Evolutionary conservation across 2,113 vertebrate species (phyloP), one percentile per base, ranked within the genome.

Genomic region (Cettia cetti): DNA sequence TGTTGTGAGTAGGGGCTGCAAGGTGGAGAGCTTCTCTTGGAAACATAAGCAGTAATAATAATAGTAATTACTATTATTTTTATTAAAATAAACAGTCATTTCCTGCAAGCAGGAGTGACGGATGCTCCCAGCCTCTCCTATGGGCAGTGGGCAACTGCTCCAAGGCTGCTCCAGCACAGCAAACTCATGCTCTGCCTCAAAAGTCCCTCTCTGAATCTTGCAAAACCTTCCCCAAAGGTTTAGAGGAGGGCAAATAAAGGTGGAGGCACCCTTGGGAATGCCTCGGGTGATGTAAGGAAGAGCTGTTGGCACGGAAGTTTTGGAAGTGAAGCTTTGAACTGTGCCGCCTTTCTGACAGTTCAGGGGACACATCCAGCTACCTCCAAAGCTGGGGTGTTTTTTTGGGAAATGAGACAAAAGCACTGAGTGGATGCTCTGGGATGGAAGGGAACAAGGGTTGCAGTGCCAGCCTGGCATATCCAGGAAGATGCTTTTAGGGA

Each of bases 361-460:
- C 1, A 28, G 52, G 24, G 26, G 21, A 8, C 18, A 1, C 6
- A n/a, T 49, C 64, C 5, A 3, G 39, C 24, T 5, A 1, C 49
- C 27, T 64, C 53, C 23, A 20, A n/a, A 82, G 28, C 19, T 0
- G 6, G 22, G 13, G 0, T 17, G n/a, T 12, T 11, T 45, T 33
- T 40, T 8, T 8, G 4, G 27, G 37, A 76, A 77, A 39, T 15
- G 8, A 75, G 71, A 4, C 2, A 10, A 31, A 75, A 70, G 21
- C 27, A 52, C 26, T 0, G 0, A 74, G n/a, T 28, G 27, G 9
- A 22, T 66, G 33, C 21, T 56, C 28, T 40, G 15, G 15, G 45
- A 23, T 65, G 66, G 35, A 60, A 45, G 7, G 22, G 27, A 40
- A 45, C 30, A 35, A 70, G 42, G 24, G 13, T 10, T 68, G 45